Evolutionary conservation across 1,140 invertebrate genomes (phyloP).

Genomic region (Bombus waltoni): DNA sequence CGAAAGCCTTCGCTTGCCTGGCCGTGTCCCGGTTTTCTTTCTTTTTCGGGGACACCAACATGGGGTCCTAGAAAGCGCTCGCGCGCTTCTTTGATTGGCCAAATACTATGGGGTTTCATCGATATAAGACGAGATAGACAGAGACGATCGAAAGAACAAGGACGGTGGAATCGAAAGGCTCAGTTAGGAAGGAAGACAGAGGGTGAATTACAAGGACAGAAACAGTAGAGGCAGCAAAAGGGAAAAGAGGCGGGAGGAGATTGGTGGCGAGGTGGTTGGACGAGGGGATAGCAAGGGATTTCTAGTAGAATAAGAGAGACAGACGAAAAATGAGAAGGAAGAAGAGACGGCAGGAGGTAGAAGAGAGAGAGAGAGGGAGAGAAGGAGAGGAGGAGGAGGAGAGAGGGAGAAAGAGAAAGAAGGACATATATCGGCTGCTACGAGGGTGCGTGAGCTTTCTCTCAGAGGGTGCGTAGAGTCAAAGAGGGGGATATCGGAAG

Average conservation of each 20-base stretch:
- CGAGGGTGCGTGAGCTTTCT: conserved; percentile 71
- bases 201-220: conserved; percentile 34
- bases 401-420: neutral
- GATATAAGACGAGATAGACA: conserved; percentile 58
- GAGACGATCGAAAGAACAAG: conserved; percentile 14
- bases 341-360: conserved; percentile 5
- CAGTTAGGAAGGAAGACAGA: conserved; percentile 43
- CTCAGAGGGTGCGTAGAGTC: conserved; percentile 70
- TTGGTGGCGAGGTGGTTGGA: neutral
- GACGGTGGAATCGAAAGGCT: neutral
- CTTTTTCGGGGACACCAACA: conserved; percentile 50
- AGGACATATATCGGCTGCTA: conserved; percentile 47
- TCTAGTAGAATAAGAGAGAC: neutral
- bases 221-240: conserved; percentile 14
- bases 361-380: neutral
- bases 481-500: conserved; percentile 57
- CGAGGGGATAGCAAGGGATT: neutral
- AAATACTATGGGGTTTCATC: conserved; percentile 67
- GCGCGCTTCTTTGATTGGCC: conserved; percentile 72
- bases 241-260: neutral
- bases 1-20: conserved; percentile 7
- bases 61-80: conserved; percentile 36
- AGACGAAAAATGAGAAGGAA: conserved; percentile 7
- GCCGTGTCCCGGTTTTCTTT: conserved; percentile 59
- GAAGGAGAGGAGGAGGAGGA: conserved; percentile 5